Conservation (phyloP, 2,113 vertebrate genomes). For the Electrona antarctica region DNA sequence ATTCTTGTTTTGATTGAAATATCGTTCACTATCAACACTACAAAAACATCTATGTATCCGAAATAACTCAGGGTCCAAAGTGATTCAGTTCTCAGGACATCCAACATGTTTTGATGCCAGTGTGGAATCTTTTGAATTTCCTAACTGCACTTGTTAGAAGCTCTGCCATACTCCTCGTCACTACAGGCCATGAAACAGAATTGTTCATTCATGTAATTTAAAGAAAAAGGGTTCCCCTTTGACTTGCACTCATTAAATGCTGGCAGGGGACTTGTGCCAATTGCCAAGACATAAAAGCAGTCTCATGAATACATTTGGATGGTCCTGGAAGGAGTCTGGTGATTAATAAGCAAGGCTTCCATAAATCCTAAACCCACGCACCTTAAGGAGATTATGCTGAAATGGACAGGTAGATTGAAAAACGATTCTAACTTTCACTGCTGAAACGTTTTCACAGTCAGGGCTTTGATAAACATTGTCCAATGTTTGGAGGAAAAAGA, state of each 20-base stretch:
- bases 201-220: neutral
- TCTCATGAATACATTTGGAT: neutral
- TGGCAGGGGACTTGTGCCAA: neutral
- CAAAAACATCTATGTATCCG: conserved; percentile 2
- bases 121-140: neutral
- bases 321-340: conserved; percentile 22
- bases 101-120: neutral
- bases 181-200: neutral
- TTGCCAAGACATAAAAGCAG: neutral
- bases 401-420: conserved; percentile 21
- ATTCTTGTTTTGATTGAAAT: conserved; percentile 62
- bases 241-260: neutral
- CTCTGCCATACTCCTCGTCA: conserved; percentile 2
- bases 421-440: conserved; percentile 8
- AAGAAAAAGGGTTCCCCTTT: conserved; percentile 6
- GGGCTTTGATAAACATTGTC: neutral
- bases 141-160: neutral
- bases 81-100: conserved; percentile 17
- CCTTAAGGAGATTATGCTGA: conserved; percentile 5
- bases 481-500: neutral
- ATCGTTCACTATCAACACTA: conserved; percentile 39
- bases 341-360: conserved; percentile 1
- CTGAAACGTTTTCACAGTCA: neutral
- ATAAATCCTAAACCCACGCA: neutral
- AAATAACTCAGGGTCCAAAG: conserved; percentile 13